These are phyloP conservation scores for zebrafish (Danio rerio) DNA, from an alignment of 2,113 vertebrate species.

Conservation along the genomic window DNA sequence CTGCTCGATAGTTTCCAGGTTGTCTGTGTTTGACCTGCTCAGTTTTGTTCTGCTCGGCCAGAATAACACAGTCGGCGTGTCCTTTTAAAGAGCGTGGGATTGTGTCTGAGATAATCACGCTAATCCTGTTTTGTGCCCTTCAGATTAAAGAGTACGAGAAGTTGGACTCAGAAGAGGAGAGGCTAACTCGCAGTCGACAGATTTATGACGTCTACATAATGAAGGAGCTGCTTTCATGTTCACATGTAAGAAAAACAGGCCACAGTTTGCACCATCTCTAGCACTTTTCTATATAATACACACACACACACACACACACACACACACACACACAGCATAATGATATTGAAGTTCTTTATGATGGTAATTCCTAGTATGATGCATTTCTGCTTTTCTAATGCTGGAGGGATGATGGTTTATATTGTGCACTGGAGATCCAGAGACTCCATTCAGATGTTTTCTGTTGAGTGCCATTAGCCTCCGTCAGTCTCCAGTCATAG, in stretches of 20 bases:
- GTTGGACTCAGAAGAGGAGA: constrained; percentile 91
- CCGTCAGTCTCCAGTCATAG: not conserved
- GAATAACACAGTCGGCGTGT: constrained; percentile 15
- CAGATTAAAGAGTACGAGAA: constrained; percentile 96
- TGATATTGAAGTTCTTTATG: no score
- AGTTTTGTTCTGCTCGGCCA: not conserved
- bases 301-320: no score
- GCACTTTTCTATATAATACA: no score
- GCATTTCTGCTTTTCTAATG: no score
- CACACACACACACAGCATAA: no score
- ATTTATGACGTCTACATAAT: constrained; percentile 96
- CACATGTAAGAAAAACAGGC: constrained; percentile 81
- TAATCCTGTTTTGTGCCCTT: constrained; percentile 29
- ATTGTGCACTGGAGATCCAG: not conserved
- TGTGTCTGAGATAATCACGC: not conserved
- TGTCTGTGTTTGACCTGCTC: not conserved
- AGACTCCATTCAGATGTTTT: not conserved
- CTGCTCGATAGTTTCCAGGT: not conserved
- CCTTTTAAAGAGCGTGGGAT: constrained; percentile 62
- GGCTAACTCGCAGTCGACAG: constrained; percentile 86
- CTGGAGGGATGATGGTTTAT: not conserved
- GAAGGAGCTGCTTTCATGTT: constrained; percentile 97
- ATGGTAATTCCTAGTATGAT: no score
- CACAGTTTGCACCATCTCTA: no score
- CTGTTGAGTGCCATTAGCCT: constrained; percentile 18